Evolutionary conservation across 2,113 vertebrate species (phyloP).

Genomic region (Xiphorhynchus elegans): DNA sequence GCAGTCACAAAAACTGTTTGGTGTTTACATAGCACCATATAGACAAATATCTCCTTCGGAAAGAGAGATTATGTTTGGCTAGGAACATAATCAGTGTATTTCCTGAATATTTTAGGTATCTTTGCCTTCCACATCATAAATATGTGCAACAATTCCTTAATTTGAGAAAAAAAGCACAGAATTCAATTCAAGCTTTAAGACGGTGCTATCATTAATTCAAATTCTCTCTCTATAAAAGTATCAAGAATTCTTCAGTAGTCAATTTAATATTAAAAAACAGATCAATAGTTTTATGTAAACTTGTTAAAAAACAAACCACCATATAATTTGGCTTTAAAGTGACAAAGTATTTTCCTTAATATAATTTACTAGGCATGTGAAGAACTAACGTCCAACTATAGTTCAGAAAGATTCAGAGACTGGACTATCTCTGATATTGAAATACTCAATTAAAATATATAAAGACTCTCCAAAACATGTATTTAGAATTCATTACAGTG

Average conservation of each 20-base stretch:
- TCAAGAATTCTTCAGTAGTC: constrained; percentile 49
- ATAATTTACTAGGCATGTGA: constrained; percentile 21
- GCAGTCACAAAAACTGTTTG: not conserved
- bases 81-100: not conserved
- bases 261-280: constrained; percentile 42
- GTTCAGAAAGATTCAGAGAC: not conserved
- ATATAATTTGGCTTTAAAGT: constrained; percentile 47
- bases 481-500: constrained; percentile 8
- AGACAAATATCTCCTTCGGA: not conserved
- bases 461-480: constrained; percentile 1
- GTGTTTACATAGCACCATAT: not conserved
- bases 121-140: not conserved
- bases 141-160: not conserved
- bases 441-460: constrained; percentile 27
- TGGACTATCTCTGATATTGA: not conserved
- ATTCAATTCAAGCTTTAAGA: not conserved
- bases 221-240: constrained; percentile 4
- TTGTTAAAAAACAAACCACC: constrained; percentile 29
- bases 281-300: constrained; percentile 38
- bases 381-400: not conserved
- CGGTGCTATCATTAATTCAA: not conserved
- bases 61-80: not conserved
- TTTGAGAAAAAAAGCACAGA: constrained; percentile 1
- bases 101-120: constrained; percentile 9
- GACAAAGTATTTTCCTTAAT: constrained; percentile 27